Evolutionary conservation across 1,140 invertebrate genomes (phyloP).

Genomic region (Nebria ingens): DNA sequence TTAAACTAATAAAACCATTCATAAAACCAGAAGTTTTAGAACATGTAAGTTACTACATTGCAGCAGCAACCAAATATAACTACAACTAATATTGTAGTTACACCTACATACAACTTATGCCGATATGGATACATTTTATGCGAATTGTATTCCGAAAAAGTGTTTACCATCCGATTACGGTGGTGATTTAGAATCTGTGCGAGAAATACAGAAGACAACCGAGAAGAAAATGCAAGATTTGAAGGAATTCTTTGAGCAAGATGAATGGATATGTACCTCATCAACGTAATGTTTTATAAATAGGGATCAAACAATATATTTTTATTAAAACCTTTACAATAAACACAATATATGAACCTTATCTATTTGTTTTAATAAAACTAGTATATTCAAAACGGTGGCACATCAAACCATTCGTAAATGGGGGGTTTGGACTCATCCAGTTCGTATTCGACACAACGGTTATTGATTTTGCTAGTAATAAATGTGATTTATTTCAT

Average conservation of each 20-base stretch:
- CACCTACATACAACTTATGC: constrained; percentile 33
- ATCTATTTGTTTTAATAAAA: not conserved
- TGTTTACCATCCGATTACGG: constrained; percentile 40
- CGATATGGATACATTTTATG: constrained; percentile 34
- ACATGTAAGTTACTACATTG: constrained; percentile 38
- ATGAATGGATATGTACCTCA: too few relatives aligned
- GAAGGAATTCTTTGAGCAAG: not conserved
- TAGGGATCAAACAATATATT: not conserved
- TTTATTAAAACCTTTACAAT: not conserved
- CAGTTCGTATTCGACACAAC: constrained; percentile 40
- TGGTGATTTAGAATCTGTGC: constrained; percentile 33
- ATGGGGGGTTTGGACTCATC: constrained; percentile 32
- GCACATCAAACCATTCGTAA: constrained; percentile 46
- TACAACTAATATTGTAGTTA: constrained; percentile 29
- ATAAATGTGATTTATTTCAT: constrained; percentile 10
- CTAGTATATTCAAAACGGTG: constrained; percentile 18
- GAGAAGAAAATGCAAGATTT: constrained; percentile 30
- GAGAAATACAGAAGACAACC: constrained; percentile 31
- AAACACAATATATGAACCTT: too few relatives aligned
- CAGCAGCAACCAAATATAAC: constrained; percentile 1
- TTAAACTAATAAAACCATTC: constrained; percentile 49
- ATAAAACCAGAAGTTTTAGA: constrained; percentile 52
- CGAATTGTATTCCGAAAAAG: constrained; percentile 32
- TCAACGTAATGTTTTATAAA: not conserved
- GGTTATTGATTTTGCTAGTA: constrained; percentile 1